These are phyloP conservation scores for Neolamprologus tretocephalus DNA, from an alignment of 2,113 vertebrate genomes.

Conservation along the genomic window DNA sequence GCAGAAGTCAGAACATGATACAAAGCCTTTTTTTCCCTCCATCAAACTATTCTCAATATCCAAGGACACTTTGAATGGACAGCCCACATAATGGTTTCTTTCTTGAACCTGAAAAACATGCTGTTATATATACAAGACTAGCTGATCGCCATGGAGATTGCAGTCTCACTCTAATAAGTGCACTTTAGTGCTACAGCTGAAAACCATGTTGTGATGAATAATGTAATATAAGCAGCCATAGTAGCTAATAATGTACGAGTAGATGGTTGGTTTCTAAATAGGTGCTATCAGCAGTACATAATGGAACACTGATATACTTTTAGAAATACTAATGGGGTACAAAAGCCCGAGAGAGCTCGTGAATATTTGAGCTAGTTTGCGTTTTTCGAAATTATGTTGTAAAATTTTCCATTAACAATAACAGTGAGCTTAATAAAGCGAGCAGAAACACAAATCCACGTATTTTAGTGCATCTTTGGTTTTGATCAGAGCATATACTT, in stretches of 20 bases:
- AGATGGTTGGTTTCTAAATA: background rate
- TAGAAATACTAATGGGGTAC: background rate
- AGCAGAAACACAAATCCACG: background rate
- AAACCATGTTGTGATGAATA: background rate
- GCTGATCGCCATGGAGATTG: background rate
- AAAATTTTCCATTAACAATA: rapidly evolving
- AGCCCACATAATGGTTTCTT: background rate
- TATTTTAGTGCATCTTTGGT: background rate
- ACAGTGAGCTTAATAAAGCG: background rate
- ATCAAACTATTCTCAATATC: background rate
- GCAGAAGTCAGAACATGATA: background rate
- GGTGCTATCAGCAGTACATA: background rate
- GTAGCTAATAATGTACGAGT: background rate
- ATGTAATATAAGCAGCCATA: background rate
- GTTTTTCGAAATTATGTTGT: rapidly evolving
- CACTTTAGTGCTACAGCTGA: background rate
- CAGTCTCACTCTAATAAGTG: background rate
- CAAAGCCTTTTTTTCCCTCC: background rate
- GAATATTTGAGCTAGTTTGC: background rate
- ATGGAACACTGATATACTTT: background rate
- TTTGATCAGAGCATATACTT: background rate
- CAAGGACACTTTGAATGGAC: conserved; percentile 27
- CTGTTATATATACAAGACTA: background rate
- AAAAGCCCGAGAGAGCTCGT: background rate
- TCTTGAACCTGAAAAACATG: background rate